Base-by-base conservation (phyloP, 2,113 vertebrate species). In the Mustela lutreola region DNA sequence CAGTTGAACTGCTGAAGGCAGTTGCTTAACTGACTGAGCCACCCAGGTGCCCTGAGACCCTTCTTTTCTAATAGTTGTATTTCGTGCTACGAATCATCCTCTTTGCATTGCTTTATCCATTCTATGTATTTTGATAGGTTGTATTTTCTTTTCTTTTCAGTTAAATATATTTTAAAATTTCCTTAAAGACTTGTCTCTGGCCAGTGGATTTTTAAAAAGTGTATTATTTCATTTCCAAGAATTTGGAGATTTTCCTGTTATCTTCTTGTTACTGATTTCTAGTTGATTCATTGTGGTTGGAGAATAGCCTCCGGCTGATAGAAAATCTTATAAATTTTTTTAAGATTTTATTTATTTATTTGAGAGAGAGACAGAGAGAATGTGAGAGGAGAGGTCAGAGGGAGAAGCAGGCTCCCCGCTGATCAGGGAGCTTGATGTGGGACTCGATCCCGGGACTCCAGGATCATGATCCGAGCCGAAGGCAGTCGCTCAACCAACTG, bases 131-230 rank as follows among this genome's bases (percentile, higher is more conserved):
- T 76, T 95, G 60, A 70, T 56, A 70, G 36, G 56, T 58, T 76
- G 50, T 67, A 56, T 70, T 83, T 95, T 94, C 58, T 45, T 75
- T 60, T 88, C 81, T 21, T 45, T 85, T 96, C 53, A 80, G 1
- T 94, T 93, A 79, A 94, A 7, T 50, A 28, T 50, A 53, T 60
- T 90, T 90, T 75, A 22, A 71, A 71, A 80, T 84, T 84, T 84
- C 21, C 42, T 70, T 79, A n/a, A 84, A 88, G 15, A n/a, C 60
- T 58, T 50, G 26, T 28, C n/a, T 91, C 85, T 90, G 71, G 56
- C 15, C n/a, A 11, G 1, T 91, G 63, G 15, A 33, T 89, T 91
- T 58, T 73, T 93, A 63, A 85, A n/a, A 94, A 80, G 16, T 90
- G n/a, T 62, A 63, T n/a, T 75, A 58, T n/a, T 95, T 78, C 1